phyloP scores from a whole-genome alignment of 2,797 vertebrate species.

The Crenichthys baileyi region DNA sequence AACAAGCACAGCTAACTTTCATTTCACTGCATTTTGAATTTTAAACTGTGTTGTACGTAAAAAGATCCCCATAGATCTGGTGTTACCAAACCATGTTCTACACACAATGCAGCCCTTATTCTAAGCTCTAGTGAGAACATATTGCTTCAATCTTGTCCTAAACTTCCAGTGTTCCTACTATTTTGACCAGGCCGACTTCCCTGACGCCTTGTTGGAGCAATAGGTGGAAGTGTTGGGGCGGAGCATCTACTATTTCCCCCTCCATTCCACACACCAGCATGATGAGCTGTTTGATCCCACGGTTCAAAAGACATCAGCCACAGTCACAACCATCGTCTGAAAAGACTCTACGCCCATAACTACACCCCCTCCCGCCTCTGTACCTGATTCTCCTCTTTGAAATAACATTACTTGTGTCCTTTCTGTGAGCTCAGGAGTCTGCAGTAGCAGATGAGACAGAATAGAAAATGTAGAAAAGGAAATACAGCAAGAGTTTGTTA shows the following conservation, averaged over 20 bases:
- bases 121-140: not conserved
- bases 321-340: constrained; percentile 25
- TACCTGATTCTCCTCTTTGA: constrained; percentile 55
- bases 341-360: constrained; percentile 25
- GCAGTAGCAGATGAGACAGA: constrained; percentile 62
- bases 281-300: constrained; percentile 62
- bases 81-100: no score
- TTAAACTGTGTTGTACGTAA: no score
- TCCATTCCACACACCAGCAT: constrained; percentile 27
- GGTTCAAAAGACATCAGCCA: constrained; percentile 54
- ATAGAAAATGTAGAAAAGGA: constrained; percentile 55
- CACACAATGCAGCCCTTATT: no score
- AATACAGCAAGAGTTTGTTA: constrained; percentile 33
- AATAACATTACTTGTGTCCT: constrained; percentile 66
- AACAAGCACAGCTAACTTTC: no score
- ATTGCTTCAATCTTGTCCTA: constrained; percentile 11
- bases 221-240: constrained; percentile 50
- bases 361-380: constrained; percentile 17
- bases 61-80: no score
- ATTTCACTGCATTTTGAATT: not conserved
- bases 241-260: constrained; percentile 16
- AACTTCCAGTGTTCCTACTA: constrained; percentile 22
- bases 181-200: constrained; percentile 47
- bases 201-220: constrained; percentile 37
- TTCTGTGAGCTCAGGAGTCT: constrained; percentile 34